phyloP scores from a whole-genome alignment of 2,797 vertebrate genomes.

The Acrossocheilus wenchowensis region DNA sequence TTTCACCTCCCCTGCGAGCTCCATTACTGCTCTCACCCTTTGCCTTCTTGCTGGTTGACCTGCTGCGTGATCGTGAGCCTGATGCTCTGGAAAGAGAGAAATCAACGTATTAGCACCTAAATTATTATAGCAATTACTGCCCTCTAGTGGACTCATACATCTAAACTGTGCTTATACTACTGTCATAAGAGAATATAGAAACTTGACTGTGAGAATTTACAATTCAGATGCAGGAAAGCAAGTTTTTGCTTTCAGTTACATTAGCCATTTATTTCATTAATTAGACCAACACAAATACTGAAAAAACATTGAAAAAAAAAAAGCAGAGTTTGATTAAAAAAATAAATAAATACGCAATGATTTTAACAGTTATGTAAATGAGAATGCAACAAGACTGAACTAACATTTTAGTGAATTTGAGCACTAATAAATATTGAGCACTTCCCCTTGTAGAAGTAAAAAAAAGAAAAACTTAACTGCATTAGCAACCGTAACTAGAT shows the following conservation, averaged over 20 bases:
- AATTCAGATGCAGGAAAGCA: background rate
- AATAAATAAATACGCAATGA: background rate
- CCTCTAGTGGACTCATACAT: background rate
- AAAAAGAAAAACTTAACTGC: too few species aligned
- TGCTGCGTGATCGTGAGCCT: slow-evolving; percentile 88
- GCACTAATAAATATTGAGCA: too few species aligned
- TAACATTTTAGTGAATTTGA: too few species aligned
- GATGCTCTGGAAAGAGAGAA: slow-evolving; percentile 71
- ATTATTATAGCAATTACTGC: background rate
- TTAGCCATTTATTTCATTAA: background rate
- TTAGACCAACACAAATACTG: too few species aligned
- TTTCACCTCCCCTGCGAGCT: slow-evolving; percentile 71
- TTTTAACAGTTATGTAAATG: background rate
- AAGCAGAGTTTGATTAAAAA: too few species aligned
- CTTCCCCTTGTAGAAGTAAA: too few species aligned
- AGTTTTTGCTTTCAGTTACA: background rate
- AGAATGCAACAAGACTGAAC: too few species aligned
- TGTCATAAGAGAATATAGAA: background rate
- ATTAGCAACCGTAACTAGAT: background rate
- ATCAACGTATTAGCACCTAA: background rate
- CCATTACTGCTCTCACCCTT: slow-evolving; percentile 82
- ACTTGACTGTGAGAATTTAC: background rate
- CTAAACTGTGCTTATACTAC: background rate
- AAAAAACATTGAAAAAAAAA: too few species aligned
- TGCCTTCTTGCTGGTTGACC: slow-evolving; percentile 84